Evolutionary conservation across 2,797 vertebrate genomes (phyloP).

Genomic region (Serranus cabrilla): DNA sequence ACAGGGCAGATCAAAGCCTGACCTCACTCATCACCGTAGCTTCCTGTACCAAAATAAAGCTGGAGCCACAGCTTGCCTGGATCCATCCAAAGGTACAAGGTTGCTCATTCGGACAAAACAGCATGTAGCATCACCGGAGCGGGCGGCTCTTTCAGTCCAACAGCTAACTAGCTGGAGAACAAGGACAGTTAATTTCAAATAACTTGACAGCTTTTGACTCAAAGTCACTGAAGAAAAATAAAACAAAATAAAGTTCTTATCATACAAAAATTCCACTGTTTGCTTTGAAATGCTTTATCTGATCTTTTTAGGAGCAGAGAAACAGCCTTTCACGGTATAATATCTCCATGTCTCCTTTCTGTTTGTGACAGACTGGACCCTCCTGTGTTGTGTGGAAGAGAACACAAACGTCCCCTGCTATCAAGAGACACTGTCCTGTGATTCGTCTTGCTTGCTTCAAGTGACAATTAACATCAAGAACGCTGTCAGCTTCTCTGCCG

Average conservation of each 20-base stretch:
- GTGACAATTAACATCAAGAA: slow-evolving; percentile 20
- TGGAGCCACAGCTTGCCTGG: neutral
- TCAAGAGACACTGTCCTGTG: neutral
- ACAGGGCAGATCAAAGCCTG: neutral
- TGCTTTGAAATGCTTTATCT: slow-evolving; percentile 22
- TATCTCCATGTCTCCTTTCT: slow-evolving; percentile 11
- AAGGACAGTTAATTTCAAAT: neutral
- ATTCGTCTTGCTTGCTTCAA: slow-evolving; percentile 4
- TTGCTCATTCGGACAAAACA: too few relatives aligned
- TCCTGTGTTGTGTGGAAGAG: neutral
- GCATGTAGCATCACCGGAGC: too few relatives aligned
- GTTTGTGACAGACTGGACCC: slow-evolving; percentile 8
- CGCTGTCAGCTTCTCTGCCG: slow-evolving; percentile 14
- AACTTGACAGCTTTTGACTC: neutral
- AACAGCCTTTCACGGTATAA: slow-evolving; percentile 16
- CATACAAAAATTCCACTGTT: neutral
- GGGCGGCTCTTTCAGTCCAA: too few relatives aligned
- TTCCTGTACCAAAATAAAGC: neutral
- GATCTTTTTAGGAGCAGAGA: neutral
- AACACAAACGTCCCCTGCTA: slow-evolving; percentile 3
- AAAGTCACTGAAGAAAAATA: neutral
- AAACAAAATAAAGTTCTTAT: slow-evolving; percentile 12
- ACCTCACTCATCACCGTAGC: neutral
- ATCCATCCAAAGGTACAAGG: too few relatives aligned
- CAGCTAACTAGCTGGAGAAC: too few relatives aligned